A percentile compares a stretch with the other conserved stretches of the same genome.
phyloP scores from a whole-genome alignment of 2,797 vertebrate species.

The Chelon auratus region DNA sequence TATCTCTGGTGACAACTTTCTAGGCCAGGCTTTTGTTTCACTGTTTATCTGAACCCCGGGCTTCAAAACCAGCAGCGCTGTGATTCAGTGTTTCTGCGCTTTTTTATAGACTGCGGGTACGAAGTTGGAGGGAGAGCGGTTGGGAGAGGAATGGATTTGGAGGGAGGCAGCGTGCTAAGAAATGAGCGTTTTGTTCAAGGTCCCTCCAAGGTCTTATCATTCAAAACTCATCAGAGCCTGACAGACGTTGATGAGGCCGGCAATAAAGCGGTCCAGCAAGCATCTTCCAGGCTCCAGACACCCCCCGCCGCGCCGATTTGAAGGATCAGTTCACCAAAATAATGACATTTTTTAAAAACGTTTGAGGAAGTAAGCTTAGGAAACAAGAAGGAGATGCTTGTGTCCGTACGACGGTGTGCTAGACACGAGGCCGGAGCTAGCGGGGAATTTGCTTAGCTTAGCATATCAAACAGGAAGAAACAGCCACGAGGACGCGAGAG shows the following conservation, averaged over 20 bases:
- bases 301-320: neutral
- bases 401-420: neutral
- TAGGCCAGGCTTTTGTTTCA: constrained; percentile 77
- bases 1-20: constrained; percentile 78
- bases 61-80: constrained; percentile 54
- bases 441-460: neutral
- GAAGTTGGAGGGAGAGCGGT: constrained; percentile 41
- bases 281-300: constrained; percentile 6
- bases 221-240: constrained; percentile 49
- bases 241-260: constrained; percentile 15
- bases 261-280: constrained; percentile 20
- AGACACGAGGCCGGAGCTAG: neutral
- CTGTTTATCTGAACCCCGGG: constrained; percentile 78
- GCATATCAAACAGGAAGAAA: neutral
- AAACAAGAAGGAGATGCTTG: no score
- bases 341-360: no score
- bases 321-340: no score
- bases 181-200: constrained; percentile 55
- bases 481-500: neutral
- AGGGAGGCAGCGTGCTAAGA: constrained; percentile 25
- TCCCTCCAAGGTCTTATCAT: constrained; percentile 54
- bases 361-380: no score
- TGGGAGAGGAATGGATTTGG: constrained; percentile 43
- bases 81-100: constrained; percentile 67
- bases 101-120: constrained; percentile 67